Evolutionary conservation across 2,888 invertebrate genomes (phyloP), one percentile per base, ranked within the genome.

Genomic region (Penaeus monodon): DNA sequence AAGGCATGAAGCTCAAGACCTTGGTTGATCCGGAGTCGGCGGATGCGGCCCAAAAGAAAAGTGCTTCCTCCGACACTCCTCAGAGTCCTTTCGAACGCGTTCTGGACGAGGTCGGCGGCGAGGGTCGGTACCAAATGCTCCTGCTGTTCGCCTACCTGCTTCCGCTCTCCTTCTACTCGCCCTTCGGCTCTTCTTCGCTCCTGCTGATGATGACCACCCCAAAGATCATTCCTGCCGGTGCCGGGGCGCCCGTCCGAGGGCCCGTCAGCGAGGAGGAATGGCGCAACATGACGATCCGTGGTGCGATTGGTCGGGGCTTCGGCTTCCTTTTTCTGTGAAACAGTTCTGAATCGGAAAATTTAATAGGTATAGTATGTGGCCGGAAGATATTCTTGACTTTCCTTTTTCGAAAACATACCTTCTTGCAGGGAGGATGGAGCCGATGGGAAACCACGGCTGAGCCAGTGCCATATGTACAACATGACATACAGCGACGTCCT

Each of bases 151-250:
- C 92, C 44, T 91, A 94, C 0, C 93, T 94, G 90, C 93, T 94
- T 80, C 92, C 93, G 70, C 91, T 93, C 1, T 91, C 94, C 77
- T 92, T 93, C 57, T 85, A 83, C 79, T 65, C 77, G 29, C 82
- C 88, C 2, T 82, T 85, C 57, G 85, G 85, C 17, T 73, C 82
- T 24, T 85, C 88, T 17, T 83, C 85, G 91, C 92, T 94, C 20
- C 93, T 94, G 64, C 91, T 94, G 90, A 93, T 94, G 38, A 91
- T 94, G 84, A 93, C 93, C 86, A 93, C 93, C 80, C 94, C 94
- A 8, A n/a, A n/a, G 93, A 94, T 77, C 94, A 94, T 91, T 94
- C 94, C 94, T 94, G 94, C 90, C 91, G 92, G 94, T 94, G 29
- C 93, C 94, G 1, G 94, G 94, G 49, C 91, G 93, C 79, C 92